Evolutionary conservation across 2,888 invertebrate genomes (phyloP), one percentile per base, ranked within the genome.

Genomic region (Macrosoma leucophasiata): DNA sequence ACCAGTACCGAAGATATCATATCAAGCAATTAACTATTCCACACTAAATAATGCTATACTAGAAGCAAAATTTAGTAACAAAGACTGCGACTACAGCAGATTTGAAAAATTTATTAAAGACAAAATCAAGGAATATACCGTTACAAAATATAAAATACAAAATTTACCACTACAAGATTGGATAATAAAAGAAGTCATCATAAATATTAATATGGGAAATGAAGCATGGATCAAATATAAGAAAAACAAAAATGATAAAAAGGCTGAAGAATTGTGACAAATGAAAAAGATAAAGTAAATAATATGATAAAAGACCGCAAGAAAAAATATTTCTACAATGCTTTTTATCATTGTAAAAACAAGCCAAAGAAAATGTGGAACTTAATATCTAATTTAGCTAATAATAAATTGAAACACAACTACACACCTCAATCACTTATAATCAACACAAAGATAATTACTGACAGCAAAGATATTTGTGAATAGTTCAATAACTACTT

Each of bases 21-120:
- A n/a, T n/a, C n/a, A n/a, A n/a, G n/a, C n/a, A n/a, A 24, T 46
- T 1, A 29, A 46, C 17, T 46, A 42, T 9, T 8, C 7, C 11
- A 10, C 7, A 6, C 10, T 24, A 7, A 2, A 13, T n/a, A 24
- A 24, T 12, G 15, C 9, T 13, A 29, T 34, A 4, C 5, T 27
- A n/a, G n/a, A n/a, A n/a, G n/a, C n/a, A n/a, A n/a, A n/a, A n/a
- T n/a, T n/a, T n/a, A n/a, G n/a, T n/a, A n/a, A n/a, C n/a, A n/a
- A n/a, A n/a, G n/a, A n/a, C n/a, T n/a, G n/a, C n/a, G n/a, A n/a
- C n/a, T n/a, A n/a, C n/a, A n/a, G n/a, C n/a, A n/a, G n/a, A n/a
- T n/a, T n/a, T n/a, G n/a, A n/a, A n/a, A n/a, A n/a, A n/a, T n/a
- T n/a, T n/a, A n/a, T n/a, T 19, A 4, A 13, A 4, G n/a, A 13